Base-by-base conservation (phyloP, 2,113 vertebrate genomes). In the Setophaga petechia region DNA sequence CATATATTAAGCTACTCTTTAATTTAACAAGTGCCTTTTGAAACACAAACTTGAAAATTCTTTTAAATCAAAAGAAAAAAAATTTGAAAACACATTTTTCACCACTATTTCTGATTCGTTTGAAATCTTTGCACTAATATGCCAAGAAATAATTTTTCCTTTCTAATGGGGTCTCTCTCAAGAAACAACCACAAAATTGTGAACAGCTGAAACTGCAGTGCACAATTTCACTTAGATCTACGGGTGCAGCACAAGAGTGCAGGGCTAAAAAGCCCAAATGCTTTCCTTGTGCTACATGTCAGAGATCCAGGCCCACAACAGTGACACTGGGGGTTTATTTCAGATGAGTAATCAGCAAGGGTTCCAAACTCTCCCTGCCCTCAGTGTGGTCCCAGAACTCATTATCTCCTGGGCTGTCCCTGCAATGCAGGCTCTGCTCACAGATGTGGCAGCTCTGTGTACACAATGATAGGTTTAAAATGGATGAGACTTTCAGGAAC, bases 401-500 rank as follows among this genome's bases (percentile, higher is more conserved):
- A 17, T 69, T 84, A 22, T 89, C 51, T 87, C 78, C 57, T 8
- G 9, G 27, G 35, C 58, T 51, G 41, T 62, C 22, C 5, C 69
- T 89, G 23, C 58, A 43, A 17, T 46, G 67, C 3, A 0, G 27
- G 44, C 65, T 75, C 22, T 41, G 55, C 83, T 94, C 67, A 11
- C 44, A 68, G 21, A 74, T 21, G 46, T 59, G 87, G 61, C 6
- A 84, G 59, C 71, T 96, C 78, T 54, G 6, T 44, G 67, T 63
- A 67, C 24, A 49, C 79, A 43, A 31, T 55, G 27, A 63, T 33
- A 47, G 54, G 23, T 79, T 96, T 84, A n/a, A 93, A 93, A 92
- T 73, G 72, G 90, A 84, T 82, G 76, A 94, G 65, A 67, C 74
- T 82, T 91, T 94, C 84, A 80, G 59, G 73, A 95, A 94, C 82